Evolutionary conservation across 2,888 invertebrate species (phyloP), one percentile per base, ranked within the genome.

Genomic region (Drosophila mulleri): DNA sequence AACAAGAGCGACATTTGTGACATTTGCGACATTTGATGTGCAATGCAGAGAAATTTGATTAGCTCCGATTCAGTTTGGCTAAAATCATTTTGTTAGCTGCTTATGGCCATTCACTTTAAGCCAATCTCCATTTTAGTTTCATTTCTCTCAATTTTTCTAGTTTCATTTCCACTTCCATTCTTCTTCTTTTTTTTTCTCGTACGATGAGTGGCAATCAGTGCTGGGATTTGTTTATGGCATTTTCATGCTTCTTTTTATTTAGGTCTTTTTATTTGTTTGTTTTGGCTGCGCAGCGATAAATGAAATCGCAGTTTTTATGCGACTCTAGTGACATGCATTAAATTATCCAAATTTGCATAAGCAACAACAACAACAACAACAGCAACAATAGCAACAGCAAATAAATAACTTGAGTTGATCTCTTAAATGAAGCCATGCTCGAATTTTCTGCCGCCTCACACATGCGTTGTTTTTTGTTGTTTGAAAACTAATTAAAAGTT

Each of bases 401-500:
- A 16, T 48, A 37, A 37, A 8, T 32, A 77, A 65, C 56, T 58
- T 57, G 39, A 35, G 52, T 44, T n/a, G 29, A 72, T 32, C 39
- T 73, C 54, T 44, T 18, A n/a, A 53, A 66, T 68, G 70, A 45
- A 50, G 12, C 56, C 18, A 35, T 48, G 26, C 56, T 41, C 18
- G 11, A 41, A 35, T 37, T 61, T 69, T 63, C 50, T 37, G 58
- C 26, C 39, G 16, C 11, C 16, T 16, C 37, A 37, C 32, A 42
- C 44, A 67, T 45, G 41, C 60, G 41, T 59, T 18, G 45, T 53
- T 44, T 26, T 32, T 48, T 56, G 56, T 69, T 71, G 52, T 42
- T 67, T 32, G 70, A 65, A 88, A 86, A 86, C 84, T 86, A 86
- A 86, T 86, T 86, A 88, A 86, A 86, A 88, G 78, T 86, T 86